These are phyloP conservation scores for Meandrina meandrites DNA, from an alignment of 92 coral and sea anemone species.

Conservation along the genomic window DNA sequence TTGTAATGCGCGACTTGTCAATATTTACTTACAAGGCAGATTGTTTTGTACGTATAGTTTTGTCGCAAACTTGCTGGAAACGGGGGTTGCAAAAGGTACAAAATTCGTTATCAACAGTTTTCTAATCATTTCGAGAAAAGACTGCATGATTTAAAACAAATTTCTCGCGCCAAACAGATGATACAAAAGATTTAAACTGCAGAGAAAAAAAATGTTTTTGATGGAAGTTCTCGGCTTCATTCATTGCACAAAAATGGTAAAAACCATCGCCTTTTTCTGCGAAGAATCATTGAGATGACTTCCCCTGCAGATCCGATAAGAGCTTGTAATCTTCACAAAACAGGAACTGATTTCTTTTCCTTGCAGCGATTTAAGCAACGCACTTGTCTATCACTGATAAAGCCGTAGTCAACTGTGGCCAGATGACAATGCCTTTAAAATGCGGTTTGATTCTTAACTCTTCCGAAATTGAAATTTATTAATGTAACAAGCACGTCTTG, in stretches of 20 bases:
- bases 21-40: background rate
- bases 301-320: background rate
- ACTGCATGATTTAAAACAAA: background rate
- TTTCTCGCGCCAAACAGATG: background rate
- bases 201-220: background rate
- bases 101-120: background rate
- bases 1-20: background rate
- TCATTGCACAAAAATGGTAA: background rate
- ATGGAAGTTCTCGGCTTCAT: background rate
- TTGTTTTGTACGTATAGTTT: background rate
- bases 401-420: background rate
- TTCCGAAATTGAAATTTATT: constrained; percentile 11
- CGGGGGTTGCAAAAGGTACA: background rate
- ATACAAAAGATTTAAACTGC: background rate
- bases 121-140: background rate
- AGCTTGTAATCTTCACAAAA: background rate
- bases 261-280: background rate
- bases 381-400: background rate
- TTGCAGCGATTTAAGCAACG: background rate
- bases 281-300: no score
- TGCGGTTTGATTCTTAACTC: constrained; percentile 19
- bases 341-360: background rate
- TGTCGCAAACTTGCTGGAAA: background rate
- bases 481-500: constrained; percentile 5
- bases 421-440: background rate